These are phyloP conservation scores for Tautogolabrus adspersus DNA, from an alignment of 2,113 vertebrate genomes.

Conservation along the genomic window DNA sequence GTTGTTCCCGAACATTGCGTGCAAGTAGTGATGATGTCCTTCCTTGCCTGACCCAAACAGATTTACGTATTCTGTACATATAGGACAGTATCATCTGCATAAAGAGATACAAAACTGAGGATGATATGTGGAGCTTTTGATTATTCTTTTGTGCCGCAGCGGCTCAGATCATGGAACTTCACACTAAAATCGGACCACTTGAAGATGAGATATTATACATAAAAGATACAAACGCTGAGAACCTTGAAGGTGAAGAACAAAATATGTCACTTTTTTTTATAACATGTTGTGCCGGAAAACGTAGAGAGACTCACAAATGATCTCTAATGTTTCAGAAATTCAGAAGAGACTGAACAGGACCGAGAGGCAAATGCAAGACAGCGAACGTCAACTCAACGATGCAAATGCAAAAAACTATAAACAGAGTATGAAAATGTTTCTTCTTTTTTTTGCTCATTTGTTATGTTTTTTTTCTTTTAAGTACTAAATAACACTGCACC, in stretches of 20 bases:
- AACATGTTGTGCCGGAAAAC: no score
- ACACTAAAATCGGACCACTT: conserved; percentile 30
- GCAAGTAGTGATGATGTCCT: no score
- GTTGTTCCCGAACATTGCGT: background rate
- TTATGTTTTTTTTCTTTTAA: background rate
- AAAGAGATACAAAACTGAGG: no score
- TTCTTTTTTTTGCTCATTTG: background rate
- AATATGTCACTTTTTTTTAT: background rate
- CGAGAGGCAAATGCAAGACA: conserved; percentile 42
- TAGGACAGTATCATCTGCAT: no score
- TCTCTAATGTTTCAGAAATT: conserved; percentile 34
- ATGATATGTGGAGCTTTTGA: no score
- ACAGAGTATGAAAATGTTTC: conserved; percentile 11
- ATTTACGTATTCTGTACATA: no score
- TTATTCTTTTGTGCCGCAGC: conserved; percentile 28
- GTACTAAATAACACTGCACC: conserved; percentile 1
- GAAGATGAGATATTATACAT: conserved; percentile 17
- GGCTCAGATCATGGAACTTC: conserved; percentile 52
- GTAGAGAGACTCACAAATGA: background rate
- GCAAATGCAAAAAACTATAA: conserved; percentile 25
- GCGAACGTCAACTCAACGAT: conserved; percentile 19
- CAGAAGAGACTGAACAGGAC: conserved; percentile 14
- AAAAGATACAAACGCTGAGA: conserved; percentile 3
- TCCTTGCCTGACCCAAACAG: no score
- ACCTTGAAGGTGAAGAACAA: conserved; percentile 30